Evolutionary conservation across 2,797 vertebrate species (phyloP).

Genomic region (Cirrhinus mrigala): DNA sequence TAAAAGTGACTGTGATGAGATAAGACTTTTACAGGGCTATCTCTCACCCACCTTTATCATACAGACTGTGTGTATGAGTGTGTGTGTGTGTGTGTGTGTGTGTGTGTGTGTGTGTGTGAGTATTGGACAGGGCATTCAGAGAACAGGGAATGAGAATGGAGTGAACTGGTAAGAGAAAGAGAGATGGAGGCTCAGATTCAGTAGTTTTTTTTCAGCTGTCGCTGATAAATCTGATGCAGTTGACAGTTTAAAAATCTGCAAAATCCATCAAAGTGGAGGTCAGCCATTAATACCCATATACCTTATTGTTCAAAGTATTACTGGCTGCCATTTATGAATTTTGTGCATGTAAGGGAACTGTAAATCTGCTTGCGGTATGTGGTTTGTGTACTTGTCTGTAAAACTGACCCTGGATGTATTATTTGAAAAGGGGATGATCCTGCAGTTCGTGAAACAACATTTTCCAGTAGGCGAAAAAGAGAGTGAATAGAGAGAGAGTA

Average conservation of each 20-base stretch:
- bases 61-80: conserved; percentile 13
- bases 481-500: conserved; percentile 24
- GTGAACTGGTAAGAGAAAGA: conserved; percentile 13
- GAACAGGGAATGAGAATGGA: conserved; percentile 10
- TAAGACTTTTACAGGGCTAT: conserved; percentile 68
- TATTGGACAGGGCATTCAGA: conserved; percentile 24
- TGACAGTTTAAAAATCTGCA: conserved; percentile 20
- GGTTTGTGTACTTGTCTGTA: conserved; percentile 5
- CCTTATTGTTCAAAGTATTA: conserved; percentile 6
- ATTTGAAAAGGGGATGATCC: conserved; percentile 34
- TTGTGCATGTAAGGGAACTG: conserved; percentile 11
- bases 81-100: conserved; percentile 46
- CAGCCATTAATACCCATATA: background rate
- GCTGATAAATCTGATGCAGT: background rate
- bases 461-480: conserved; percentile 30
- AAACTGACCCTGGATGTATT: conserved; percentile 28
- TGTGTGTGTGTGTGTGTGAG: conserved; percentile 26
- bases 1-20: conserved; percentile 99
- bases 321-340: conserved; percentile 16
- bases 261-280: conserved; percentile 22
- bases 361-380: conserved; percentile 18
- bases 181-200: conserved; percentile 19
- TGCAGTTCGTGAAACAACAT: conserved; percentile 12
- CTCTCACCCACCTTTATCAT: conserved; percentile 42
- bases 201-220: background rate